Conservation (phyloP, 2,113 vertebrate genomes). For the Cromileptes altivelis region DNA sequence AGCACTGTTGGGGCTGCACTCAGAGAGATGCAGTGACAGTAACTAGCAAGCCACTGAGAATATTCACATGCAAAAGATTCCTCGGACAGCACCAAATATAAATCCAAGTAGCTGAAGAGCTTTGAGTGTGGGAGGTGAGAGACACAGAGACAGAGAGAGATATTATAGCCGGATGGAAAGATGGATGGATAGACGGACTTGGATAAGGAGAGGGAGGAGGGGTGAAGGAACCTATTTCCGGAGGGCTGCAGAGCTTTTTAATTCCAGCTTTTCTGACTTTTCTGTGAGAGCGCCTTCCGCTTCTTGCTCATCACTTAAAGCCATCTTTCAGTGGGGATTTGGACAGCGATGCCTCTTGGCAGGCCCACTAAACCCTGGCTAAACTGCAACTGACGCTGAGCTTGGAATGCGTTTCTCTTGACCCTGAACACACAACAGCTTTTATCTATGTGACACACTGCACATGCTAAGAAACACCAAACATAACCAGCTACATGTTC, state of each 20-base stretch:
- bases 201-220: constrained; percentile 10
- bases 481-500: neutral
- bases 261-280: constrained; percentile 63
- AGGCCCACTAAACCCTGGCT: constrained; percentile 56
- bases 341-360: constrained; percentile 61
- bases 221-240: constrained; percentile 57
- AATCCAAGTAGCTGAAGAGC: constrained; percentile 38
- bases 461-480: neutral
- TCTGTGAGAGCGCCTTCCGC: constrained; percentile 50
- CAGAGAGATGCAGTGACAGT: constrained; percentile 39
- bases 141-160: neutral
- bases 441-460: constrained; percentile 12
- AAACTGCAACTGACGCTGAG: constrained; percentile 7
- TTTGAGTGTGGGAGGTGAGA: constrained; percentile 38
- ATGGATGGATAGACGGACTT: constrained; percentile 22
- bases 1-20: constrained; percentile 11
- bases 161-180: constrained; percentile 14
- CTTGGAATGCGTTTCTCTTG: constrained; percentile 27
- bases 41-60: constrained; percentile 48
- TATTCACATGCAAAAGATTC: constrained; percentile 29
- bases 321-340: constrained; percentile 61
- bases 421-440: constrained; percentile 38
- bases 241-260: constrained; percentile 61
- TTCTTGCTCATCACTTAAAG: constrained; percentile 61
- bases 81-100: constrained; percentile 32